These are phyloP conservation scores for Epizoanthus scotinus DNA, from an alignment of 92 coral and sea anemone genomes.

Conservation along the genomic window DNA sequence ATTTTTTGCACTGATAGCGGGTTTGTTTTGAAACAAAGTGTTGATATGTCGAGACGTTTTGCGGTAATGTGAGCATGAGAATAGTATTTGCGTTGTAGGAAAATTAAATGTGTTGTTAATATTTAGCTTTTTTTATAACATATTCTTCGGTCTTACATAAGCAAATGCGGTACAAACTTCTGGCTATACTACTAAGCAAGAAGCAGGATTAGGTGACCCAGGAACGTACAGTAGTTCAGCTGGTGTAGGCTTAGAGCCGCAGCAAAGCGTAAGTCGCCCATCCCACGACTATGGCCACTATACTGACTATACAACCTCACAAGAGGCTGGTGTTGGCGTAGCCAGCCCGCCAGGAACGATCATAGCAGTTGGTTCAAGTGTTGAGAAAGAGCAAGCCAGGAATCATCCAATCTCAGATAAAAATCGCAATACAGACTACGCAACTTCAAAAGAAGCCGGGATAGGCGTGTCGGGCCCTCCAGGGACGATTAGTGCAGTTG, in stretches of 20 bases:
- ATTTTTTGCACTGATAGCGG: too few species aligned
- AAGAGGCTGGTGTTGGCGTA: slow-evolving; percentile 32
- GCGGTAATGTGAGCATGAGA: too few species aligned
- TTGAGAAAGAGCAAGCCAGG: neutral
- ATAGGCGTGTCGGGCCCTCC: slow-evolving; percentile 64
- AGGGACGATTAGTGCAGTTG: slow-evolving; percentile 66
- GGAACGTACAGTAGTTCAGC: slow-evolving; percentile 20
- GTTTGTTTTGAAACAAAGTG: too few species aligned
- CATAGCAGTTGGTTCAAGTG: slow-evolving; percentile 8
- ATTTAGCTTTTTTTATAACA: neutral
- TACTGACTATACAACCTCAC: slow-evolving; percentile 25
- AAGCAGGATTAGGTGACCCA: slow-evolving; percentile 4
- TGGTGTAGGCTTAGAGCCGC: slow-evolving; percentile 6
- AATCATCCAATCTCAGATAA: neutral
- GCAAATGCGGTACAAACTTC: neutral
- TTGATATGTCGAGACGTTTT: too few species aligned
- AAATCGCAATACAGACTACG: neutral
- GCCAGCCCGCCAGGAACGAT: slow-evolving; percentile 12
- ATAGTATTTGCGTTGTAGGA: too few species aligned
- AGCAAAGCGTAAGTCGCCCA: neutral
- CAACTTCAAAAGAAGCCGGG: slow-evolving; percentile 40
- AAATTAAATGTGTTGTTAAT: neutral
- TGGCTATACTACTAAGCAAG: neutral
- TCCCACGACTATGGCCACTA: neutral
- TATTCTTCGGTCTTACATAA: slow-evolving; percentile 3